Conservation (phyloP, 1,140 invertebrate genomes). For the Bombus vancouverensis region DNA sequence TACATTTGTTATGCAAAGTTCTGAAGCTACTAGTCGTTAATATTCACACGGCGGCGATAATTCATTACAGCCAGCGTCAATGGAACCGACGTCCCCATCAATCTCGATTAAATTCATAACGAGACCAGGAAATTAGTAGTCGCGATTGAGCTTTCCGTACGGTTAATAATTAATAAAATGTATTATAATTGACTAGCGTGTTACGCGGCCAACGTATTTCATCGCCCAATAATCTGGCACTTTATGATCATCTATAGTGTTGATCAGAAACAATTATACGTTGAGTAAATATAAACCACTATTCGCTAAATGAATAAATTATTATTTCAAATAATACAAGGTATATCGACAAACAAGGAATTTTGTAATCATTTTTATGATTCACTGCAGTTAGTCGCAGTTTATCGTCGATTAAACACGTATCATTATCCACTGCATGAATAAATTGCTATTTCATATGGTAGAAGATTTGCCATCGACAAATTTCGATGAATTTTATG, state of each 20-base stretch:
- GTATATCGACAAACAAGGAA: neutral
- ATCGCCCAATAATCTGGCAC: neutral
- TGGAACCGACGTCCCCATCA: slow-evolving; percentile 32
- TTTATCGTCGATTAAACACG: neutral
- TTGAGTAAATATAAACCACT: neutral
- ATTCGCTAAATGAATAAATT: neutral
- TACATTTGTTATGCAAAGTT: slow-evolving; percentile 12
- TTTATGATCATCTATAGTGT: neutral
- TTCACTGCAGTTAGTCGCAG: neutral
- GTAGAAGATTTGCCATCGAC: too few species aligned
- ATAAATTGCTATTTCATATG: too few species aligned
- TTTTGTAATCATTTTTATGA: neutral
- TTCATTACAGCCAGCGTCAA: slow-evolving; percentile 22
- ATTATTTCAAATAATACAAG: neutral
- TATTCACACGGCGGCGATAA: slow-evolving; percentile 33
- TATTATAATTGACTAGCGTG: neutral
- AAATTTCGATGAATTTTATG: too few species aligned
- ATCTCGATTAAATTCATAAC: slow-evolving; percentile 43
- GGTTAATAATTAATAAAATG: slow-evolving; percentile 27
- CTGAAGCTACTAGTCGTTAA: slow-evolving; percentile 18
- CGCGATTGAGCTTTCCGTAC: neutral
- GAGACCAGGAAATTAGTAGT: slow-evolving; percentile 32
- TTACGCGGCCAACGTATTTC: neutral
- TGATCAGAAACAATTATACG: neutral
- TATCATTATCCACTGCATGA: too few species aligned